Evolutionary conservation across 2,888 invertebrate species (phyloP).

Genomic region (Noctua comes): DNA sequence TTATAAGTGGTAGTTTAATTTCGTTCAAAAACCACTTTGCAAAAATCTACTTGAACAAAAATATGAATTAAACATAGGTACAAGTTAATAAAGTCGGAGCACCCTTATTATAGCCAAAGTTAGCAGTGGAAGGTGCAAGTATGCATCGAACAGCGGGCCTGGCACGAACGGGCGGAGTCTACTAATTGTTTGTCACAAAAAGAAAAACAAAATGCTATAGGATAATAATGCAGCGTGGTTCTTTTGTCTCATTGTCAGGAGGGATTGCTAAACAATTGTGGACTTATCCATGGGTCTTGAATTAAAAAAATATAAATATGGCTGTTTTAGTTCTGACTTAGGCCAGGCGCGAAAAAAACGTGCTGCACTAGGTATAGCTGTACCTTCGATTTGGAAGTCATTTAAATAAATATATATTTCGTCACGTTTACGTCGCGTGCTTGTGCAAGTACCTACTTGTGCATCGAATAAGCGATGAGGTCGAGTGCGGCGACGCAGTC

Average conservation of each 20-base stretch:
- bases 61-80: constrained; percentile 17
- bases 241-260: neutral
- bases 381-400: neutral
- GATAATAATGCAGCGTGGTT: neutral
- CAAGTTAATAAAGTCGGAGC: constrained; percentile 27
- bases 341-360: neutral
- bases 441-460: neutral
- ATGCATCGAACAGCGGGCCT: constrained; percentile 4
- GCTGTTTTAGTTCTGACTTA: neutral
- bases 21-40: neutral
- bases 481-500: constrained; percentile 60
- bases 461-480: constrained; percentile 46
- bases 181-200: neutral
- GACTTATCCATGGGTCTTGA: neutral
- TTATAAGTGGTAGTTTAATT: neutral
- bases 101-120: constrained; percentile 32
- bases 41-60: constrained; percentile 15
- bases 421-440: neutral
- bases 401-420: neutral
- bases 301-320: neutral
- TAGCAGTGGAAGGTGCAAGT: constrained; percentile 5
- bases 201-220: neutral
- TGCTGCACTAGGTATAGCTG: neutral
- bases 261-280: neutral
- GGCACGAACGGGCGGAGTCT: neutral